Percentiles rank a stretch among this genome's conserved stretches.
Evolutionary conservation across 2,113 vertebrate genomes (phyloP).

Genomic region (Triplophysa siluroides): DNA sequence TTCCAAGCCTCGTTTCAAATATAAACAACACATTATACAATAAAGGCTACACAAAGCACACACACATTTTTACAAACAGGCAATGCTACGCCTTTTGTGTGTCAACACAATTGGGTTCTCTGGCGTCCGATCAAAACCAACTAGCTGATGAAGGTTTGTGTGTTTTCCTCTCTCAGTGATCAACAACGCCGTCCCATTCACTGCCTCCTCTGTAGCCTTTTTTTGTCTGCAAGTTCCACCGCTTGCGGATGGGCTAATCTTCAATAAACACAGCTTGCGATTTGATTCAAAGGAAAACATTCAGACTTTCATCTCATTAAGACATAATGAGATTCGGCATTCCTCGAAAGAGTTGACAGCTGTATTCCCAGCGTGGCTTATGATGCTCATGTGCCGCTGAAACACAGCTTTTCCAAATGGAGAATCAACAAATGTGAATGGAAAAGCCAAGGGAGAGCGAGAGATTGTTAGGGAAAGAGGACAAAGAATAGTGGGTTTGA

Average conservation of each 20-base stretch:
- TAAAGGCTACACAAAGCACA: not conserved
- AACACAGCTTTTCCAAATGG: not conserved
- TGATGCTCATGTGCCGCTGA: not conserved
- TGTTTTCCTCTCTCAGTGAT: slow-evolving; percentile 18
- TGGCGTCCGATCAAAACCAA: slow-evolving; percentile 36
- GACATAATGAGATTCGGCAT: not conserved
- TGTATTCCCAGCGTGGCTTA: not conserved
- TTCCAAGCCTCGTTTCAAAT: not conserved
- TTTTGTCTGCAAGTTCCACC: not conserved
- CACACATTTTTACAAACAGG: slow-evolving; percentile 8
- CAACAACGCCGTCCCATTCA: not conserved
- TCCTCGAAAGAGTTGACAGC: slow-evolving; percentile 10
- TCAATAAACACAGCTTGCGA: slow-evolving; percentile 16
- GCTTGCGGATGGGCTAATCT: slow-evolving; percentile 31
- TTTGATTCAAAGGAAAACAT: not conserved
- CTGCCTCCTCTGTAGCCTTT: not conserved
- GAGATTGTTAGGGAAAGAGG: not conserved
- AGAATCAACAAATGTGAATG: not conserved
- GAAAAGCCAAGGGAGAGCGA: not conserved
- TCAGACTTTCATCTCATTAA: not conserved
- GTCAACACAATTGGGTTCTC: not conserved
- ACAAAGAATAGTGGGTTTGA: not conserved
- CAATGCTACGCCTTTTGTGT: not conserved
- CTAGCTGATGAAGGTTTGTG: not conserved
- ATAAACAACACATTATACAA: not conserved